Evolutionary conservation across 2,113 vertebrate species (phyloP).

Genomic region (Tetraodon nigroviridis): DNA sequence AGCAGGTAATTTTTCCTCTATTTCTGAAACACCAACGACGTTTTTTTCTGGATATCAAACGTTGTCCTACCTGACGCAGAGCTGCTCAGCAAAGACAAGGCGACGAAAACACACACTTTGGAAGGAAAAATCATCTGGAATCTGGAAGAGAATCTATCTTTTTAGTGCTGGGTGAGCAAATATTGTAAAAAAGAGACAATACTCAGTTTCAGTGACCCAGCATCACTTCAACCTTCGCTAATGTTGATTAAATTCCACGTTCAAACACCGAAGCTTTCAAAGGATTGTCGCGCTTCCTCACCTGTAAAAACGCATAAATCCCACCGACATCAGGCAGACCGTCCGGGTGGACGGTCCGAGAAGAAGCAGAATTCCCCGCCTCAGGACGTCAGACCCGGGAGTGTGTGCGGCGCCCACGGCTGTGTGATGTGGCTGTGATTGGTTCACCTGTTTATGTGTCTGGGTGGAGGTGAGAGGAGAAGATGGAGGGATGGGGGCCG

Average conservation of each 20-base stretch:
- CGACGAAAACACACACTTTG: conserved; percentile 17
- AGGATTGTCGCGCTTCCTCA: conserved; percentile 5
- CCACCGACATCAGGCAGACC: background rate
- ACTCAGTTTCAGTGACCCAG: background rate
- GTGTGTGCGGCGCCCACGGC: background rate
- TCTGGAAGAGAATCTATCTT: conserved; percentile 7
- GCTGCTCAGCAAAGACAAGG: conserved; percentile 37
- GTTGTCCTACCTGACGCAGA: conserved; percentile 24
- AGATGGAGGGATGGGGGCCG: background rate
- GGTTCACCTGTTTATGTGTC: conserved; percentile 3
- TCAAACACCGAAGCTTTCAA: background rate
- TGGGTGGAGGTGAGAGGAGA: background rate
- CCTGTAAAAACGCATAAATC: conserved; percentile 14
- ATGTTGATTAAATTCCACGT: background rate
- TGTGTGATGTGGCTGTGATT: conserved; percentile 22
- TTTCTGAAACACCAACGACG: background rate
- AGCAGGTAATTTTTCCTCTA: background rate
- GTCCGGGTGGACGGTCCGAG: background rate
- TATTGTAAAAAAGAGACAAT: background rate
- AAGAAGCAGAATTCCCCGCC: background rate
- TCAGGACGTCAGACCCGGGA: background rate
- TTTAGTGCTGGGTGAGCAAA: background rate
- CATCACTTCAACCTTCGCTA: background rate
- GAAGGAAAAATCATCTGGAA: conserved; percentile 35
- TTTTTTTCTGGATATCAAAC: background rate